Evolutionary conservation across 2,888 invertebrate species (phyloP), one percentile per base, ranked within the genome.

Genomic region (Aproaerema taeniolella): DNA sequence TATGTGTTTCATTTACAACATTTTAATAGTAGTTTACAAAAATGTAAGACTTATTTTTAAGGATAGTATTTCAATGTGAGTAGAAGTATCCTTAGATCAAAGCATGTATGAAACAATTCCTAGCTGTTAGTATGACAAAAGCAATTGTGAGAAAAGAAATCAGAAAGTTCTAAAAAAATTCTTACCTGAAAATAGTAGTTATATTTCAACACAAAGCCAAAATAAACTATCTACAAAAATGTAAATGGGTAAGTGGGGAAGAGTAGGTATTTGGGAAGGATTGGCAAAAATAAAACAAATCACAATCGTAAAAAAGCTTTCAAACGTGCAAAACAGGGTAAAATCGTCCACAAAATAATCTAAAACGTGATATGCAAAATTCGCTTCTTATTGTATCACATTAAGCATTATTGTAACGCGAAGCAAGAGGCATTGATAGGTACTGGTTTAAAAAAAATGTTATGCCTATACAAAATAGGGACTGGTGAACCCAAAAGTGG

Each of bases 231-330:
- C 58, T 63, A 65, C 57, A 50, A 55, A 54, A 60, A 56, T 61
- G 11, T 24, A 12, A 12, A n/a, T 3, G 36, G 29, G 29, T 12
- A 12, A 28, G 13, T 10, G 37, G 17, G 29, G 17, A 13, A 12
- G 3, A 30, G 13, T 30, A n/a, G 10, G 28, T 28, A 10, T 9
- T 3, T 8, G n/a, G 28, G 10, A 8, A 28, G 13, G 9, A 28
- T 28, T 12, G 3, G 58, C 58, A 59, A 69, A 83, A 82, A 77
- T 80, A 83, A 86, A 83, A 81, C 75, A 80, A 79, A 82, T 85
- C 86, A 85, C 86, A 86, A 85, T 85, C 85, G 81, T 82, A 71
- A 82, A 83, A 20, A 86, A 85, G 86, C 86, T 85, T 86, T 86
- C 86, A 86, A 83, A 86, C 86, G 85, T 86, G 85, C 85, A 81